phyloP scores from a whole-genome alignment of 2,888 invertebrate genomes.

The Entomobrya proxima region DNA sequence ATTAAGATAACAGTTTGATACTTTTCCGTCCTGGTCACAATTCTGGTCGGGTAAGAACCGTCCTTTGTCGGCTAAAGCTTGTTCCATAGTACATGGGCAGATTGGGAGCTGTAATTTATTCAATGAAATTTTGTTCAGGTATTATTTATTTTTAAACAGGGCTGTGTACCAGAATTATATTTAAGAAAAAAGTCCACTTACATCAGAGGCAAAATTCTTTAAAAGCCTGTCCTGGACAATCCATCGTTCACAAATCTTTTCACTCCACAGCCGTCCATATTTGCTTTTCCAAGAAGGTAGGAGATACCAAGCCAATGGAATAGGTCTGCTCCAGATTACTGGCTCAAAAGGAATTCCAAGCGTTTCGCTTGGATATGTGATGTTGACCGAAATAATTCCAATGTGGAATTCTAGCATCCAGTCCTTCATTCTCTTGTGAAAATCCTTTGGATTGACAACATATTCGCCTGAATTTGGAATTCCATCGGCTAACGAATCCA shows the following conservation, averaged over 20 bases:
- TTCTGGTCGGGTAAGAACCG: conserved; percentile 92
- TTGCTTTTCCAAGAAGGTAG: conserved; percentile 90
- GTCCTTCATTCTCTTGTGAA: conserved; percentile 81
- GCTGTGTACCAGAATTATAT: no score
- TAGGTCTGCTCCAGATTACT: conserved; percentile 93
- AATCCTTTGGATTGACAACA: conserved; percentile 85
- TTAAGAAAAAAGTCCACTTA: conserved; percentile 48
- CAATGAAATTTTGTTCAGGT: not conserved
- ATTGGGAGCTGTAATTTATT: conserved; percentile 78
- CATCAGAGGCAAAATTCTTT: conserved; percentile 90
- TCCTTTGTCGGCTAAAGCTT: conserved; percentile 94
- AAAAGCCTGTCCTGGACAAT: conserved; percentile 87
- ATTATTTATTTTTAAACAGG: not conserved
- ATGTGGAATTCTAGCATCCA: conserved; percentile 85
- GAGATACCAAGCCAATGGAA: conserved; percentile 96
- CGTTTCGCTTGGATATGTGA: conserved; percentile 86
- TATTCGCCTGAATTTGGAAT: conserved; percentile 84
- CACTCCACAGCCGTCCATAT: conserved; percentile 89
- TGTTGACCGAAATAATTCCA: conserved; percentile 91
- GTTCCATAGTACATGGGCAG: conserved; percentile 94
- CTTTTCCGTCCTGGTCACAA: conserved; percentile 93
- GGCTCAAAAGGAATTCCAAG: conserved; percentile 84
- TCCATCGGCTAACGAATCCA: conserved; percentile 79
- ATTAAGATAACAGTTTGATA: conserved; percentile 89
- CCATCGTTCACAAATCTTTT: conserved; percentile 92